Base-by-base conservation (phyloP, 2,888 invertebrate genomes). In the Drosophila eohydei region DNA sequence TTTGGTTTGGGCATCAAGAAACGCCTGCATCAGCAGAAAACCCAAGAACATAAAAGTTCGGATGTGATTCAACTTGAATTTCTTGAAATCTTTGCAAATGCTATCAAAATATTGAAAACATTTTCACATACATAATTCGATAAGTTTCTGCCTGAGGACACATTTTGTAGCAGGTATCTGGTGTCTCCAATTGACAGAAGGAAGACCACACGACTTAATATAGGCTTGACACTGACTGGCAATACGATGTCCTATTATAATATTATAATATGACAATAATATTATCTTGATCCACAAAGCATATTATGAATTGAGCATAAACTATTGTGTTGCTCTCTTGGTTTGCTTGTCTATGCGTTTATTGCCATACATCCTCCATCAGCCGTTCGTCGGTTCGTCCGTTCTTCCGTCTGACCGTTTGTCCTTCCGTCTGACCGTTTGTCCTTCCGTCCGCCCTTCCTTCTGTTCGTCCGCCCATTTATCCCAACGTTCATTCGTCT, bases 1-100 rank as follows among this genome's bases (percentile, higher is more conserved):
- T 71, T 74, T 67, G 58, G 21, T 51, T 66, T 62, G 72, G 65
- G 57, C 30, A 54, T 40, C 66, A 9, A 8, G 59, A 64, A 66
- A 60, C 56, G 44, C 52, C 34, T 41, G 55, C 63, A 60, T 44
- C 48, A 58, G 54, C 57, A 61, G 57, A 43, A 58, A 40, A 43
- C 50, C 40, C 16, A 30, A 11, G 9, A 44, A 41, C n/a, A 36
- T 14, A 41, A 34, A 36, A 44, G 40, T 12, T 14, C 56, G 12
- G 50, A 38, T 41, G 21, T 41, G 66, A 14, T 40, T 50, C 28
- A 67, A 67, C 48, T 50, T 36, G 41, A 50, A 32, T 30, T 28
- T 66, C 16, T 26, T 16, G 14, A 65, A 44, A 34, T 52, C 51
- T 40, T 34, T 14, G 34, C 43, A 26, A 62, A 67, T 41, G 48